Conservation (phyloP, 1,140 invertebrate species). For the Euwallacea similis region DNA sequence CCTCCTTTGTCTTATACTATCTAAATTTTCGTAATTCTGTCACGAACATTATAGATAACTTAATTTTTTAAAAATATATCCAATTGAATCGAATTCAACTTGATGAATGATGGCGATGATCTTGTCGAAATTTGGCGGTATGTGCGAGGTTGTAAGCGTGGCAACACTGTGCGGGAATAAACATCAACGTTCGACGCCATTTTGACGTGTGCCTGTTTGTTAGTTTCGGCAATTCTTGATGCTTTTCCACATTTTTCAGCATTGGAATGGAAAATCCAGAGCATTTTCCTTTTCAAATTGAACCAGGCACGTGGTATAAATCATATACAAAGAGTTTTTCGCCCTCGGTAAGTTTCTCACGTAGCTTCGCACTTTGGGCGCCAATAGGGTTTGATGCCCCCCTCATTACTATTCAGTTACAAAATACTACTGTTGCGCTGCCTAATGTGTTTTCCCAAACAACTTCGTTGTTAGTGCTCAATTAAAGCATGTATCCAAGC, state of each 20-base stretch:
- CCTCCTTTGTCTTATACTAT: too few relatives aligned
- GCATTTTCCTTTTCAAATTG: constrained; percentile 7
- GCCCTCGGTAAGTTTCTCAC: neutral
- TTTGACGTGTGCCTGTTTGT: constrained; percentile 20
- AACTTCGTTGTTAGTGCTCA: too few relatives aligned
- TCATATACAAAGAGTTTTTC: constrained; percentile 11
- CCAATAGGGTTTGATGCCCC: constrained; percentile 8
- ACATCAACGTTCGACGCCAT: constrained; percentile 19
- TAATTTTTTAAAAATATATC: too few relatives aligned
- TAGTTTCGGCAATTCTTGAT: constrained; percentile 13
- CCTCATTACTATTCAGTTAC: too few relatives aligned
- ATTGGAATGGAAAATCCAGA: constrained; percentile 28
- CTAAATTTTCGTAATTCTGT: too few relatives aligned
- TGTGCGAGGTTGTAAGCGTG: neutral
- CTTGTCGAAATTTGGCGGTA: too few relatives aligned
- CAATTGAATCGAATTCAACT: too few relatives aligned
- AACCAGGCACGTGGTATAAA: constrained; percentile 11
- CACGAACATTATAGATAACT: too few relatives aligned
- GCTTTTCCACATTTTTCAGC: constrained; percentile 20
- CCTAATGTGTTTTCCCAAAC: too few relatives aligned
- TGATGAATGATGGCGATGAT: too few relatives aligned
- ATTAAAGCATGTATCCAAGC: too few relatives aligned
- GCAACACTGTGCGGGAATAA: neutral
- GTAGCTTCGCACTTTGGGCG: constrained; percentile 21
- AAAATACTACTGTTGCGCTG: too few relatives aligned